Base-by-base conservation (phyloP, 2,797 vertebrate genomes). In the Acanthurus tractus region DNA sequence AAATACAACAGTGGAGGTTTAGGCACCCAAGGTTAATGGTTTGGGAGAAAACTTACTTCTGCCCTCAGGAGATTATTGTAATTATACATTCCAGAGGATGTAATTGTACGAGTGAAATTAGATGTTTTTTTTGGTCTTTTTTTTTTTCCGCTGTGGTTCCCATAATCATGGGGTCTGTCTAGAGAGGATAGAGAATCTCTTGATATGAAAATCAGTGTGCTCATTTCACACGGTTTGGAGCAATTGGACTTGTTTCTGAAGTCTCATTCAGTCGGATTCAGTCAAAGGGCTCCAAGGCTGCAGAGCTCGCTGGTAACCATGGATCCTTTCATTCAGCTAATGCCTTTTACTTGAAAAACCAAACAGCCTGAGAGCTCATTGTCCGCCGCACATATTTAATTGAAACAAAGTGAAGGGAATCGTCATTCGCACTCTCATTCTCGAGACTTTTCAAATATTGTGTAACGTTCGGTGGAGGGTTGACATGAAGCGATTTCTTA, bases 241-340 rank as follows among this genome's bases (percentile, higher is more conserved):
- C 9, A 67, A 87, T 83, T 88, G 78, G 71, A 76, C 78, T 86
- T 80, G 56, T 85, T 88, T 29, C 85, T 76, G 74, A 73, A 82
- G 81, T 88, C 79, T 87, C 70, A 82, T 83, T 89, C 82, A 82
- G 59, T 12, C 15, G 53, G 74, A 82, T 88, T 91, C 83, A 86
- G 83, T 88, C 72, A 61, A 82, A 87, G 70, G 82, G 80, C 81
- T 88, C 52, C 46, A 44, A 74, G 80, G 74, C 82, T 70, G 72
- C n/a, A 40, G 76, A 82, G 86, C 88, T 86, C 73, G 78, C 57
- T 70, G 66, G 75, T 80, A 82, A 88, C 83, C 63, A 84, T 83
- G 79, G 71, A 88, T 89, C 88, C 84, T 86, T 91, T 92, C 79
- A 87, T 78, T 86, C 81, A 64, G 78, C 73, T 90, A 90, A 94